Evolutionary conservation across 1,140 invertebrate genomes (phyloP).

Genomic region (Campoletis sonorensis): DNA sequence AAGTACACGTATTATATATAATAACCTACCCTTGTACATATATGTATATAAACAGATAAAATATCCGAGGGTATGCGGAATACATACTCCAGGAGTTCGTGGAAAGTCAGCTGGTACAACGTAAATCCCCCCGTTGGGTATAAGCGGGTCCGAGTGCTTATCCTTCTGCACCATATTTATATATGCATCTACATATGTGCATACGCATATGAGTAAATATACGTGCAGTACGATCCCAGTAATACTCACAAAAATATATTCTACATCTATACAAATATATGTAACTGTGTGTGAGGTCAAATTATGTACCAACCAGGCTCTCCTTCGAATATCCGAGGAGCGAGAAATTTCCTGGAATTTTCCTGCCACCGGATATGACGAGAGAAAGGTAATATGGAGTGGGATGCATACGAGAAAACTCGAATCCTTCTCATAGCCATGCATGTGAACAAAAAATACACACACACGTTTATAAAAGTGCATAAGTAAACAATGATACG

Average conservation of each 20-base stretch:
- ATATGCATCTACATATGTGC: not conserved
- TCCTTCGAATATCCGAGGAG: slow-evolving; percentile 31
- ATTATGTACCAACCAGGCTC: slow-evolving; percentile 18
- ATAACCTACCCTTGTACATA: too few species aligned
- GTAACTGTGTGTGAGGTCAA: not conserved
- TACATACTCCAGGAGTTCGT: too few species aligned
- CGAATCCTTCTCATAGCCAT: not conserved
- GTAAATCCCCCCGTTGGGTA: slow-evolving; percentile 32
- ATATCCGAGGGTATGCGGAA: too few species aligned
- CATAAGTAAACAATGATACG: not conserved
- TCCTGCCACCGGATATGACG: slow-evolving; percentile 12
- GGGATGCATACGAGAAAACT: slow-evolving; percentile 1
- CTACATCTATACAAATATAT: slow-evolving; percentile 2
- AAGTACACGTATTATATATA: not conserved
- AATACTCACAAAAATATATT: not conserved
- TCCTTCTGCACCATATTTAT: not conserved
- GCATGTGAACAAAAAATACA: not conserved
- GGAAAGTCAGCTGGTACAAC: slow-evolving; percentile 20
- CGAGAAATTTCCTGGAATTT: slow-evolving; percentile 36
- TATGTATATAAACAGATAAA: too few species aligned
- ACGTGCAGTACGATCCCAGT: not conserved
- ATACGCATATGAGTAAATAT: not conserved
- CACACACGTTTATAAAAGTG: not conserved
- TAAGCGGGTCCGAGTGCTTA: slow-evolving; percentile 15
- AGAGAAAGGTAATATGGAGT: slow-evolving; percentile 2